Conservation (phyloP, 2,888 invertebrate species). For the Venustoraphidia nigricollis region DNA sequence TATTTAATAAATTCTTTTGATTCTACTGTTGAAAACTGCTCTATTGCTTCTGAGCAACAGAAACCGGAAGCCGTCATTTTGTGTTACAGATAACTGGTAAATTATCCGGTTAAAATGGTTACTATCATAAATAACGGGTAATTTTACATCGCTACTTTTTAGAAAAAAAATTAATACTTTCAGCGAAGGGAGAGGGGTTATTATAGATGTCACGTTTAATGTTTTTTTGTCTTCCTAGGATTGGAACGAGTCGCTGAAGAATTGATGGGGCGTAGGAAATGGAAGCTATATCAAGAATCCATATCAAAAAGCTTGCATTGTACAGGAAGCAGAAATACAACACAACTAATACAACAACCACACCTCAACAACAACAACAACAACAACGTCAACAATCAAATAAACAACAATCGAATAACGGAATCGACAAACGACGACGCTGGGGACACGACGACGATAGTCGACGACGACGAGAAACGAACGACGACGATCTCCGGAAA, state of each 20-base stretch:
- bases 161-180: no score
- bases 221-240: slow-evolving; percentile 40
- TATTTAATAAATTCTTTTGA: no score
- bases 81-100: no score
- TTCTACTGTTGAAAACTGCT: no score
- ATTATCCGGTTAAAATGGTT: no score
- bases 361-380: slow-evolving; percentile 21
- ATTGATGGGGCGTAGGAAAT: slow-evolving; percentile 94
- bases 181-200: no score
- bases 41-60: no score
- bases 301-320: slow-evolving; percentile 24
- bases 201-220: background rate
- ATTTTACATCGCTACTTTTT: no score
- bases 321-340: slow-evolving; percentile 28
- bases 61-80: no score
- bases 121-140: no score
- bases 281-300: slow-evolving; percentile 82
- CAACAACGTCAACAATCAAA: slow-evolving; percentile 9
- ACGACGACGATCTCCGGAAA: slow-evolving; percentile 12
- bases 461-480: slow-evolving; percentile 12
- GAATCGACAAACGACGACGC: background rate
- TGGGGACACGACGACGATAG: slow-evolving; percentile 8
- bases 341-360: slow-evolving; percentile 30
- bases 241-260: slow-evolving; percentile 93
- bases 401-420: background rate